A percentile compares a stretch with the other conserved stretches of the same genome.
phyloP scores from a whole-genome alignment of 2,797 vertebrate species.

The Ptychobarbus kaznakovi region DNA sequence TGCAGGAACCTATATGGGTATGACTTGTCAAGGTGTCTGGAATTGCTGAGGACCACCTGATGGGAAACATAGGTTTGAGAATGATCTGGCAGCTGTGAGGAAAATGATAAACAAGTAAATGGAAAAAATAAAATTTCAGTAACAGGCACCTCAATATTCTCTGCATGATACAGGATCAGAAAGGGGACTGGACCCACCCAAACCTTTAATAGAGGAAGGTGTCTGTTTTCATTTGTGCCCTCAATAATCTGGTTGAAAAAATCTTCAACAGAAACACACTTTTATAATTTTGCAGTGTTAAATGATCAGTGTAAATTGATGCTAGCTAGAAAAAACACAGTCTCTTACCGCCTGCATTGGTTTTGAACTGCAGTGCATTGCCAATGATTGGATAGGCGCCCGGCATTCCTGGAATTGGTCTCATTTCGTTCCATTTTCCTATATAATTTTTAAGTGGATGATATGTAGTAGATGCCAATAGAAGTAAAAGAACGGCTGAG shows the following conservation, averaged over 20 bases:
- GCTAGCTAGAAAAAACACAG: neutral
- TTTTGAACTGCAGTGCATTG: conserved; percentile 64
- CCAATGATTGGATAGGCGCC: conserved; percentile 64
- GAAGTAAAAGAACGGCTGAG: conserved; percentile 48
- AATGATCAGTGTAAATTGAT: neutral
- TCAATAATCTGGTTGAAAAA: conserved; percentile 67
- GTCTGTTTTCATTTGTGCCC: conserved; percentile 63
- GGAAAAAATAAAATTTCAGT: neutral
- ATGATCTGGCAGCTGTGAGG: neutral
- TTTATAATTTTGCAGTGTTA: neutral
- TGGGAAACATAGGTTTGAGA: conserved; percentile 12
- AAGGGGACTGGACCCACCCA: conserved; percentile 67
- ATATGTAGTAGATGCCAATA: conserved; percentile 50
- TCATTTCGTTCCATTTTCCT: conserved; percentile 65
- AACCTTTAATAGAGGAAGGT: conserved; percentile 62
- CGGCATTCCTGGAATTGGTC: conserved; percentile 60
- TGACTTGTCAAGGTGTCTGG: conserved; percentile 83
- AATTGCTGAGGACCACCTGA: conserved; percentile 79
- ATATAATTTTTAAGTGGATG: conserved; percentile 61
- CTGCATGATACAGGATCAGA: conserved; percentile 63
- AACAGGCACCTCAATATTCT: conserved; percentile 65
- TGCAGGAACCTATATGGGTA: conserved; percentile 81
- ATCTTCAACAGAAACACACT: conserved; percentile 52
- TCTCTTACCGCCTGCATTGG: conserved; percentile 60
- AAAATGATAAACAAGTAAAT: neutral